Evolutionary conservation across 2,888 invertebrate genomes (phyloP).

Genomic region (Andrena bicolor): DNA sequence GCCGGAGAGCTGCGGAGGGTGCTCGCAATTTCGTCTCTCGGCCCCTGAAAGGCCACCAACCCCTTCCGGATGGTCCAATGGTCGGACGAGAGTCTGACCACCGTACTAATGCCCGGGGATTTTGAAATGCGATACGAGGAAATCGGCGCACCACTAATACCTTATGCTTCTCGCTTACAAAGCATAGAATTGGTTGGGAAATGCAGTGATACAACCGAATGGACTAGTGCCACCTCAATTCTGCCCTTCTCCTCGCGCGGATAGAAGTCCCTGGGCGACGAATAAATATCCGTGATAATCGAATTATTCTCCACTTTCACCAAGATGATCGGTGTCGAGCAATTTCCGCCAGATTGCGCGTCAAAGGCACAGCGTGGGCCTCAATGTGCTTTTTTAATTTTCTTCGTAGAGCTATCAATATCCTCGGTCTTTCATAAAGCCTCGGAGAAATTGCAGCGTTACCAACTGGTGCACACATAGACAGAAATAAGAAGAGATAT

Average conservation of each 20-base stretch:
- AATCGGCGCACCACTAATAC: slow-evolving; percentile 67
- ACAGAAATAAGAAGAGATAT: slow-evolving; percentile 6
- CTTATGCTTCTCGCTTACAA: slow-evolving; percentile 26
- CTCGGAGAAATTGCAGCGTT: slow-evolving; percentile 8
- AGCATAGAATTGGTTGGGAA: slow-evolving; percentile 36
- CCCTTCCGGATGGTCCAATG: slow-evolving; percentile 52
- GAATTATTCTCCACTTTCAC: neutral
- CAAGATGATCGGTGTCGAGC: too few species aligned
- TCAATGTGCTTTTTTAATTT: too few species aligned
- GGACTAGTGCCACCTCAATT: neutral
- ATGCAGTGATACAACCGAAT: slow-evolving; percentile 19
- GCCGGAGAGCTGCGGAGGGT: slow-evolving; percentile 48
- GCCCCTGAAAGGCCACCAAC: slow-evolving; percentile 52
- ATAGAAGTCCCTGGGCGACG: neutral
- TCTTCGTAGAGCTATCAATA: slow-evolving; percentile 15
- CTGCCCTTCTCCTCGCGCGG: neutral
- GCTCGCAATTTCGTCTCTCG: slow-evolving; percentile 58
- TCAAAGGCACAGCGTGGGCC: too few species aligned
- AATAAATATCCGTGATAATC: slow-evolving; percentile 1
- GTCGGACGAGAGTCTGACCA: slow-evolving; percentile 58
- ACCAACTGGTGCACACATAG: slow-evolving; percentile 10
- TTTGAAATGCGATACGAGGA: slow-evolving; percentile 74
- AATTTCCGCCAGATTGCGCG: too few species aligned
- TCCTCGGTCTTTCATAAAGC: neutral
- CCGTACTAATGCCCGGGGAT: slow-evolving; percentile 61